Base-by-base conservation (phyloP, 2,888 invertebrate genomes). In the Ashinkailepas kermadecensis region DNA sequence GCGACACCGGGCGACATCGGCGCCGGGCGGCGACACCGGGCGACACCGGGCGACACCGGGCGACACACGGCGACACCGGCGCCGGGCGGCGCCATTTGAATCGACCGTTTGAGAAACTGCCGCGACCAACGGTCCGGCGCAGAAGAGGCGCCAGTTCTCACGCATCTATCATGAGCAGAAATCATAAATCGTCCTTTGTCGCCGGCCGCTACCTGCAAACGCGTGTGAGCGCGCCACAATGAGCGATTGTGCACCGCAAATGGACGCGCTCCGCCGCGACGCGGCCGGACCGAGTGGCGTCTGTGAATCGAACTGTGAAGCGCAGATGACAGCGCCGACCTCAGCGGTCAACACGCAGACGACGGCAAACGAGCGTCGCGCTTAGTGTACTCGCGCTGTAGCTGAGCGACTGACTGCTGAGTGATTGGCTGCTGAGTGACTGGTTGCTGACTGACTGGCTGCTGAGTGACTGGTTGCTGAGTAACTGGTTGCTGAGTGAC, bases 161-260 rank as follows among this genome's bases (percentile, higher is more conserved):
- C 74, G 18, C 74, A 74, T 74, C 74, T 10, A 23, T 74, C 74
- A 74, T 74, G 74, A 15, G 54, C 74, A 74, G 74, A 74, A 74
- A 74, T 74, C 54, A 74, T 74, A 74, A 74, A 74, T 74, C 74
- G 74, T 74, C 74, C 74, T 56, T 74, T 74, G 74, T 74, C 74
- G 74, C 9, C 54, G 74, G 23, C 23, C 65, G 74, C 74, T 54
- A 56, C 54, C 74, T 74, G 54, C 56, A 11, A 8, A 23, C 54
- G 74, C 74, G 74, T 74, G 74, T 74, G 74, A 56, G 56, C 54
- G 56, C 74, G 74, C 54, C 74, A 74, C 74, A 74, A 74, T 74
- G 74, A 56, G n/a, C 74, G 74, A 74, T 74, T 74, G 74, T 74
- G 15, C 23, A 21, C 13, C 2, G 65, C 6, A 9, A 18, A 18